Evolutionary conservation across 2,888 invertebrate species (phyloP).

Genomic region (Ephialtes manifestator): DNA sequence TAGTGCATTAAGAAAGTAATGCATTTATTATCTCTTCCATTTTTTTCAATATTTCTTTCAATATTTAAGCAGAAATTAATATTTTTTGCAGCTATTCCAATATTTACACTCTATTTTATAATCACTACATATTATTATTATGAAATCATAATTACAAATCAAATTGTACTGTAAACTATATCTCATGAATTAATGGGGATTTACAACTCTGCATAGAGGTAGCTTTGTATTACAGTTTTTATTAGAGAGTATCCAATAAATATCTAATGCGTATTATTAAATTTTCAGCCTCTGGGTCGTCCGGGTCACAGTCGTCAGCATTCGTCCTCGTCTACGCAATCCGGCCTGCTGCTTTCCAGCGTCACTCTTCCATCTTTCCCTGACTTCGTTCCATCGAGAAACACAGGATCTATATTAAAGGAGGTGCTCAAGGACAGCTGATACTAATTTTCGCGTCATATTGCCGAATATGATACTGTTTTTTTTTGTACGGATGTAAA

Average conservation of each 20-base stretch:
- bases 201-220: no score
- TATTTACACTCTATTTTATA: no score
- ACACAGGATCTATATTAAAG: slow-evolving; percentile 89
- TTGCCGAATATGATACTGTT: slow-evolving; percentile 41
- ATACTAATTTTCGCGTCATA: slow-evolving; percentile 78
- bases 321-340: slow-evolving; percentile 85
- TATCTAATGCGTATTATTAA: background rate
- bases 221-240: no score
- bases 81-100: no score
- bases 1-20: no score
- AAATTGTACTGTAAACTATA: no score
- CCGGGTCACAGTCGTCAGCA: slow-evolving; percentile 83
- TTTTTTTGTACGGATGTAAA: slow-evolving; percentile 64
- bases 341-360: slow-evolving; percentile 87
- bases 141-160: no score
- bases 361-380: slow-evolving; percentile 88
- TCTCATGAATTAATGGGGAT: no score
- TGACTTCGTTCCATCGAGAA: slow-evolving; percentile 87
- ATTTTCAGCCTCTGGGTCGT: slow-evolving; percentile 76
- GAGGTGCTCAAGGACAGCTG: slow-evolving; percentile 89
- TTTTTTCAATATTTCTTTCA: no score
- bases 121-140: no score
- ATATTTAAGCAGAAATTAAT: no score
- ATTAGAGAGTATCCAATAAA: background rate
- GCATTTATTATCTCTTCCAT: no score